Base-by-base conservation (phyloP, 2,888 invertebrate species). In the Melitaea athalia region DNA sequence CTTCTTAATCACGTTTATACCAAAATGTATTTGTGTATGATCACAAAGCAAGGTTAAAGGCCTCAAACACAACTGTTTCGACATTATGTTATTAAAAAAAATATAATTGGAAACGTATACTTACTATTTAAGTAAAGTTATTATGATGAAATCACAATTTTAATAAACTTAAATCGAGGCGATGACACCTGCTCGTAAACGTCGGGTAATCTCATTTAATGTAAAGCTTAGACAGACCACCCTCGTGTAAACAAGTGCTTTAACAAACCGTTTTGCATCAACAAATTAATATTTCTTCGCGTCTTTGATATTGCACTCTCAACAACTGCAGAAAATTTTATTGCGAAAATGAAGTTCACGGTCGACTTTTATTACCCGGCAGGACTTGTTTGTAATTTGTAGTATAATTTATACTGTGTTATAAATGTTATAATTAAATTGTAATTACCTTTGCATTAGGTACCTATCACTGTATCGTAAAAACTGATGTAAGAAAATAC, bases 251-350 rank as follows among this genome's bases (percentile, higher is more conserved):
- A 72, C 70, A 68, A 65, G 61, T 62, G 68, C 43, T 61, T 60
- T 43, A 64, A 17, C 17, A 60, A 45, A 64, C 63, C 42, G 69
- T 62, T 72, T 70, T 63, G 63, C 70, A 70, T 72, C 70, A 72
- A 69, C 64, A 63, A 59, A 60, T 55, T 62, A 72, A 64, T 65
- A 65, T 63, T 55, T 63, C 63, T 45, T 49, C 50, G 15, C 45
- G 14, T 57, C 61, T 50, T 8, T 17, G 38, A 62, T 53, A 31
- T 42, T 47, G 42, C 50, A 45, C 59, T 50, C 55, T 31, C 53
- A 53, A 64, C 64, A 62, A 64, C 33, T 38, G 66, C 57, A 45
- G 49, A 38, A 15, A 63, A 64, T 69, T 71, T 63, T 69, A 71
- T 64, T 69, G 33, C 61, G 38, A 67, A 45, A 53, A 53, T 67